These are phyloP conservation scores for Galeopterus variegatus DNA, from an alignment of 2,113 vertebrate genomes.

Conservation along the genomic window DNA sequence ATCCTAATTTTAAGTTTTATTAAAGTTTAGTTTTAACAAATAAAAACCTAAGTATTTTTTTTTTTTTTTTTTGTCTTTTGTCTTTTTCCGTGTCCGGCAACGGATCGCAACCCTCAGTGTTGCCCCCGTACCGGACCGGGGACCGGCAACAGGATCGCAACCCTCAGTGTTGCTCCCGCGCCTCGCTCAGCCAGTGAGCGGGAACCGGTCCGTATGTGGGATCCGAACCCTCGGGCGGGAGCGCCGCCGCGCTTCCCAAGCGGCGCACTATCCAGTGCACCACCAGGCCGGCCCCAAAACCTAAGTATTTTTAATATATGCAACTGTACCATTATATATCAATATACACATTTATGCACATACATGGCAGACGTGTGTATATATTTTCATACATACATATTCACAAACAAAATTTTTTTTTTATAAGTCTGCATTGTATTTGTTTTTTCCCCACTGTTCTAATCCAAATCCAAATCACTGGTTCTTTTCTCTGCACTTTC, in stretches of 20 bases:
- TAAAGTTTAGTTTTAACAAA: background rate
- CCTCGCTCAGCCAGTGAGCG: no score
- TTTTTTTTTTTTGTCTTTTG: no score
- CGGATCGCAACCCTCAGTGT: no score
- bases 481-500: background rate
- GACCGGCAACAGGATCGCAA: no score
- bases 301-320: background rate
- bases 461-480: background rate
- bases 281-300: no score
- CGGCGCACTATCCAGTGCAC: no score
- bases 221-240: no score
- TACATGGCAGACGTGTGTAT: background rate
- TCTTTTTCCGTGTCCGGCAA: no score
- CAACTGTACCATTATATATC: background rate
- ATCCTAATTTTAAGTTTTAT: background rate
- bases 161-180: no score
- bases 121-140: no score
- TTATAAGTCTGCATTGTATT: background rate
- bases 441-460: background rate
- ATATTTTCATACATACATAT: background rate
- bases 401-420: background rate
- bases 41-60: background rate
- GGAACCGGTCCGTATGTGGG: no score
- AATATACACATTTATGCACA: background rate
- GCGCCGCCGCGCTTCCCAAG: no score